Evolutionary conservation across 2,113 vertebrate species (phyloP), one percentile per base, ranked within the genome.

Genomic region (Elephas maximus): DNA sequence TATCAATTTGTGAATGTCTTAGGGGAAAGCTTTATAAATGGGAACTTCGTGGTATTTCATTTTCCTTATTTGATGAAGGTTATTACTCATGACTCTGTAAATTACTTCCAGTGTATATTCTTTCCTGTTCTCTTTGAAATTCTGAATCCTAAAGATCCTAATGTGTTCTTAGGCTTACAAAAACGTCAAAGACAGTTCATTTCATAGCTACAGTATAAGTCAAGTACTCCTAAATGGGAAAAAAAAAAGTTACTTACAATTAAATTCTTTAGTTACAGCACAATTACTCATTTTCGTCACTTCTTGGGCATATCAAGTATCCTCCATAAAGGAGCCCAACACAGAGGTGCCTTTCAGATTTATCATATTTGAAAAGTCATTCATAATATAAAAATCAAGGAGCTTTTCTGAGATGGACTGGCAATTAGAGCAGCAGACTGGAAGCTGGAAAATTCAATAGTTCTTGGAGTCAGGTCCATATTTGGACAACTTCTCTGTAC

Each of bases 61-160:
- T 93, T 93, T 26, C 28, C 85, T 95, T 86, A 80, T 93, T 79
- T 96, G 77, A 65, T 79, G n/a, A 95, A 87, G 97, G 28, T 28
- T 77, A 76, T 93, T 60, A n/a, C 33, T 45, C 65, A 88, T 69
- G 23, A 93, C 53, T 90, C 6, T 76, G n/a, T 37, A 82, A 92
- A 95, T 95, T 93, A 84, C 18, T 62, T 37, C n/a, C 33, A 53
- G 24, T 79, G 51, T 78, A 60, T 26, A 62, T 26, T 92, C 33
- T 83, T 86, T 88, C 28, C 20, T 26, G 1, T 57, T 45, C 74
- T 90, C 20, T 77, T 67, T 63, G 69, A 90, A 98, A 94, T 91
- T 21, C 37, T 90, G n/a, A 79, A 37, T 82, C 60, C 14, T 85
- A 92, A 15, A 81, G 51, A 81, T 76, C 45, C 41, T 92, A 82